These are phyloP conservation scores for Kradibia gibbosae DNA, from an alignment of 1,140 invertebrate genomes.

Conservation along the genomic window DNA sequence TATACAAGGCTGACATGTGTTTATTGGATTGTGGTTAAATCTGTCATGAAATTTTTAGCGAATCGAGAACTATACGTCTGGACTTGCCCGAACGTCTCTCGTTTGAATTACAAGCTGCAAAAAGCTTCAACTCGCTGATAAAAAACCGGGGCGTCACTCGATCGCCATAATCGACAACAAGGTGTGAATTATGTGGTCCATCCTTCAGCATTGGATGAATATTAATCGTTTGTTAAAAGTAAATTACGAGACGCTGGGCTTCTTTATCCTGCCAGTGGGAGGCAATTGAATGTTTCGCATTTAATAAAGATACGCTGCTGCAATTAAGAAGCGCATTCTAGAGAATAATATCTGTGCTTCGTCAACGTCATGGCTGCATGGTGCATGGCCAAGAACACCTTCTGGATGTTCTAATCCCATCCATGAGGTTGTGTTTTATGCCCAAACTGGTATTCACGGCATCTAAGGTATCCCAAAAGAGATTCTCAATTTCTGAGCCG, in stretches of 20 bases:
- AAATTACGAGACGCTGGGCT: slow-evolving; percentile 19
- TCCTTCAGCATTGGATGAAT: slow-evolving; percentile 27
- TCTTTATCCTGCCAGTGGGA: neutral
- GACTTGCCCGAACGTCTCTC: too few relatives aligned
- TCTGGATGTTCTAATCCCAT: slow-evolving; percentile 34
- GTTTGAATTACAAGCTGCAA: too few relatives aligned
- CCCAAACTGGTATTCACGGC: neutral
- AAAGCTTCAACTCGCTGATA: neutral
- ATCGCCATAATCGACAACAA: neutral
- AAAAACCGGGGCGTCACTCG: neutral
- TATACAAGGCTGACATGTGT: too few relatives aligned
- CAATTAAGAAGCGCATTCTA: slow-evolving; percentile 46
- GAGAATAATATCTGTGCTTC: slow-evolving; percentile 48
- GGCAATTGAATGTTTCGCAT: slow-evolving; percentile 14
- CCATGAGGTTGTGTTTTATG: neutral
- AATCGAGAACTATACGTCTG: too few relatives aligned
- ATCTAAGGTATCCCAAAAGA: neutral
- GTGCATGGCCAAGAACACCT: neutral
- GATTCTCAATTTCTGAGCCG: neutral
- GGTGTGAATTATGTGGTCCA: neutral
- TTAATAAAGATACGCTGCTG: slow-evolving; percentile 24
- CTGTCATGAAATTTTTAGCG: too few relatives aligned
- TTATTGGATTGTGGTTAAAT: too few relatives aligned
- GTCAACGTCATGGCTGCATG: slow-evolving; percentile 28
- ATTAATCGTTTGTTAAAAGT: slow-evolving; percentile 46